Conservation (phyloP, 23 tunicate genomes). For the Halocynthia aurantium region DNA sequence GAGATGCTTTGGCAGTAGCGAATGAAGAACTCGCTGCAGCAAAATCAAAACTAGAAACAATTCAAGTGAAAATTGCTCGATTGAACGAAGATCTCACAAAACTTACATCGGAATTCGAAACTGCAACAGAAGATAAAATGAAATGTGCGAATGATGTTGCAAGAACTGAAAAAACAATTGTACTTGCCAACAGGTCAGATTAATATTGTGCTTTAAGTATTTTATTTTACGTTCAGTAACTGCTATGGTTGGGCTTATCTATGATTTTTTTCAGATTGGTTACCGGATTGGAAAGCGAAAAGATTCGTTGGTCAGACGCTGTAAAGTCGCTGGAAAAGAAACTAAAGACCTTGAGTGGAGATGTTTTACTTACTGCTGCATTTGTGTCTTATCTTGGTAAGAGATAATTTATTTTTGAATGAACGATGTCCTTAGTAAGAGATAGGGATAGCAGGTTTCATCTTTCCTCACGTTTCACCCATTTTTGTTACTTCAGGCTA, state of each 20-base stretch:
- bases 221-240: not conserved
- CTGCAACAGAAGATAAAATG: slow-evolving; percentile 84
- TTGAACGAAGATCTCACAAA: slow-evolving; percentile 47
- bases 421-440: not conserved
- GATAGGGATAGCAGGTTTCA: no score
- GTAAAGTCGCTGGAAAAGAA: slow-evolving; percentile 56
- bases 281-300: slow-evolving; percentile 69
- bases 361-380: slow-evolving; percentile 83
- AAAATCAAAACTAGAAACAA: slow-evolving; percentile 40
- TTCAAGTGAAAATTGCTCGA: slow-evolving; percentile 38
- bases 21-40: slow-evolving; percentile 69
- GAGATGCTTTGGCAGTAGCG: slow-evolving; percentile 66
- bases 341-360: slow-evolving; percentile 73
- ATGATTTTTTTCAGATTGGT: slow-evolving; percentile 46
- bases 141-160: slow-evolving; percentile 85
- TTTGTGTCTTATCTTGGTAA: slow-evolving; percentile 73
- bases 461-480: not conserved
- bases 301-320: slow-evolving; percentile 74
- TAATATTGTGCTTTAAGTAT: not conserved
- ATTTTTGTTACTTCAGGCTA: slow-evolving; percentile 28
- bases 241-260: not conserved
- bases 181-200: slow-evolving; percentile 64
- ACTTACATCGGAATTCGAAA: slow-evolving; percentile 65
- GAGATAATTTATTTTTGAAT: not conserved
- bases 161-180: slow-evolving; percentile 69